These are phyloP conservation scores for Drosophila serrata DNA, from an alignment of 1,140 invertebrate species.

Conservation along the genomic window DNA sequence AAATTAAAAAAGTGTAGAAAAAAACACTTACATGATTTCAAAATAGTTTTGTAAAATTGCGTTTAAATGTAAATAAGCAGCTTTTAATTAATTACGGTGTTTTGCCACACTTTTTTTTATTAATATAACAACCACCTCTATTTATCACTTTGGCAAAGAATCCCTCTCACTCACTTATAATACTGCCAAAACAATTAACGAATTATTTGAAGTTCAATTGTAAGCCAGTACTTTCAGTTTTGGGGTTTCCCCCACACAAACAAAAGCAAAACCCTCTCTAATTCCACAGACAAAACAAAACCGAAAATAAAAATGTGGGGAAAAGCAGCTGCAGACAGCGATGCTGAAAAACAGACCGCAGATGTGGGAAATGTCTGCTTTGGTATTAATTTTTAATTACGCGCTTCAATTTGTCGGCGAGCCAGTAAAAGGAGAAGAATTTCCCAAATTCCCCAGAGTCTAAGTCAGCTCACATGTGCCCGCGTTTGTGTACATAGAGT, in stretches of 20 bases:
- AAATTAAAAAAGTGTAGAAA: not conserved
- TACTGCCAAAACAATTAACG: conserved; percentile 15
- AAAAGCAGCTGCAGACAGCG: conserved; percentile 23
- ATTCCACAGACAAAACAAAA: conserved; percentile 29
- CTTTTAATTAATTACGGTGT: conserved; percentile 11
- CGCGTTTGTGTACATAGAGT: not conserved
- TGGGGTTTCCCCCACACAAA: conserved; percentile 1
- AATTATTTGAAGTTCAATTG: conserved; percentile 38
- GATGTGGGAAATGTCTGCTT: conserved; percentile 42
- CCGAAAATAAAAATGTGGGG: conserved; percentile 25
- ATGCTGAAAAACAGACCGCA: conserved; percentile 36
- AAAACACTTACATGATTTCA: not conserved
- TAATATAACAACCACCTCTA: too few species aligned
- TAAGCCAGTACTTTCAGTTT: conserved; percentile 11
- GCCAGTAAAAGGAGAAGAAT: conserved; percentile 21
- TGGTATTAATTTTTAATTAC: conserved; percentile 70
- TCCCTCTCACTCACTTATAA: not conserved
- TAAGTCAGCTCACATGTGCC: conserved; percentile 8
- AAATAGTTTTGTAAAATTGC: not conserved
- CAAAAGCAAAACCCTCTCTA: conserved; percentile 13
- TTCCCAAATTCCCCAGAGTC: conserved; percentile 17
- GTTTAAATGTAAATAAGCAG: conserved; percentile 13
- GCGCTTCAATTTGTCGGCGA: conserved; percentile 55
- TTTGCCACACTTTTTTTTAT: not conserved
- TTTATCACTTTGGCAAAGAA: not conserved